Conservation (phyloP, 2,113 vertebrate genomes). For the Eudyptes chrysolophus region DNA sequence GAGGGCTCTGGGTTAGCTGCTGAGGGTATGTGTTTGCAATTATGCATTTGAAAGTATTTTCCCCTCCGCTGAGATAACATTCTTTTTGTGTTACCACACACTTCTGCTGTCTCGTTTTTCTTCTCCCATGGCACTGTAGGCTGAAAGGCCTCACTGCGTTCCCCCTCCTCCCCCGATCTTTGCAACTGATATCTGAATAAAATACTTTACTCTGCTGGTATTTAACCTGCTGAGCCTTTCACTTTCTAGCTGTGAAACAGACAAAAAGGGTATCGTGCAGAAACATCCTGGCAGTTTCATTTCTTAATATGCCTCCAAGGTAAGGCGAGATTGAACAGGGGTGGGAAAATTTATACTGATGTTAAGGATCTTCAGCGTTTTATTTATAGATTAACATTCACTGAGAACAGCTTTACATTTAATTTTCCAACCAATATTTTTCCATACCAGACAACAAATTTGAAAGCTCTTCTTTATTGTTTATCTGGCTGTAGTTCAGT, state of each 20-base stretch:
- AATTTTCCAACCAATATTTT: background rate
- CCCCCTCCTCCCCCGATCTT: conserved; percentile 46
- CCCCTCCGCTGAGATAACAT: conserved; percentile 70
- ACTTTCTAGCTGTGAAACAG: conserved; percentile 65
- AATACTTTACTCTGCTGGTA: conserved; percentile 66
- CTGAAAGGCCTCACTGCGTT: conserved; percentile 56
- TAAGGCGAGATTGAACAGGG: conserved; percentile 27
- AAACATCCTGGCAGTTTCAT: conserved; percentile 44
- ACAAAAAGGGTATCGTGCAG: conserved; percentile 51
- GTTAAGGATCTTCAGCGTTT: background rate
- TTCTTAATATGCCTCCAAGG: conserved; percentile 49
- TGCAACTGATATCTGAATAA: conserved; percentile 71
- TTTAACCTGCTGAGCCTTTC: conserved; percentile 70
- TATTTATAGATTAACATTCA: background rate
- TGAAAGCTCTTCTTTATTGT: background rate
- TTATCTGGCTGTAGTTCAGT: background rate
- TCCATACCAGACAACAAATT: background rate
- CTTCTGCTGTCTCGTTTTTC: conserved; percentile 71
- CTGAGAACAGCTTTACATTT: background rate
- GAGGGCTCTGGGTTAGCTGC: conserved; percentile 67
- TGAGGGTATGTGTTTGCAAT: conserved; percentile 74
- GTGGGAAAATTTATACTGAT: conserved; percentile 5
- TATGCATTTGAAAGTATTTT: conserved; percentile 73
- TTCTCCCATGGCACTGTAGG: conserved; percentile 62
- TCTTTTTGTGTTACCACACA: conserved; percentile 74